phyloP scores from a whole-genome alignment of 2,797 vertebrate genomes.

The Danio jaintianensis region DNA sequence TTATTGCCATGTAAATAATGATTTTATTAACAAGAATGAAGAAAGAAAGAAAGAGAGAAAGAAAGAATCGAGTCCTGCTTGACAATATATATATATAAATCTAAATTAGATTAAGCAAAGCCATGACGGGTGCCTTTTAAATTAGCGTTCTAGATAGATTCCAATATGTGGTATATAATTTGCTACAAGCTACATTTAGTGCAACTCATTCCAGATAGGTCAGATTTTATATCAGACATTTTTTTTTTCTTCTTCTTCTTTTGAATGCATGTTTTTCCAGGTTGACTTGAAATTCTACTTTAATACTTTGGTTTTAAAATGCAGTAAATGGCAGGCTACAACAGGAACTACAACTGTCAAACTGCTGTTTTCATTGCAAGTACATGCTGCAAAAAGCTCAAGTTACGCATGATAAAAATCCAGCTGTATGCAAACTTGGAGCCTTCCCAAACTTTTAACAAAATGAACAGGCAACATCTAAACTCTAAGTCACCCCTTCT shows the following conservation, averaged over 20 bases:
- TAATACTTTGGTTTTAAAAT: slow-evolving; percentile 91
- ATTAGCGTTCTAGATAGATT: slow-evolving; percentile 87
- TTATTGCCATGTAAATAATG: slow-evolving; percentile 95
- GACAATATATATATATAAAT: slow-evolving; percentile 81
- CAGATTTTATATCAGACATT: slow-evolving; percentile 72
- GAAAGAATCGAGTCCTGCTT: slow-evolving; percentile 85
- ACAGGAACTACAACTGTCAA: slow-evolving; percentile 87
- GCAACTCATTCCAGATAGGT: slow-evolving; percentile 92
- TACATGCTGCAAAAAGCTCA: slow-evolving; percentile 90
- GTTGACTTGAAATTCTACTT: slow-evolving; percentile 67
- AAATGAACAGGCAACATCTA: slow-evolving; percentile 84
- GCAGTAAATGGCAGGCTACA: slow-evolving; percentile 85
- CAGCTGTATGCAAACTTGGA: slow-evolving; percentile 80
- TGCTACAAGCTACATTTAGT: slow-evolving; percentile 88
- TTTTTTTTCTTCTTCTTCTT: slow-evolving; percentile 60
- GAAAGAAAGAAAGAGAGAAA: neutral
- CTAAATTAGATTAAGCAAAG: slow-evolving; percentile 87
- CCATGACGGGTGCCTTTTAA: slow-evolving; percentile 81
- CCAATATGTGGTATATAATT: slow-evolving; percentile 85
- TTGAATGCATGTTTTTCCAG: slow-evolving; percentile 80
- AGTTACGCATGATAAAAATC: slow-evolving; percentile 82
- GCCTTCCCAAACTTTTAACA: slow-evolving; percentile 80
- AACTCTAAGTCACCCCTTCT: slow-evolving; percentile 84
- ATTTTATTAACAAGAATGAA: slow-evolving; percentile 82
- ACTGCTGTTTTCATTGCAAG: slow-evolving; percentile 89